Base-by-base conservation (phyloP, 2,113 vertebrate genomes). In the Ictalurus punctatus region DNA sequence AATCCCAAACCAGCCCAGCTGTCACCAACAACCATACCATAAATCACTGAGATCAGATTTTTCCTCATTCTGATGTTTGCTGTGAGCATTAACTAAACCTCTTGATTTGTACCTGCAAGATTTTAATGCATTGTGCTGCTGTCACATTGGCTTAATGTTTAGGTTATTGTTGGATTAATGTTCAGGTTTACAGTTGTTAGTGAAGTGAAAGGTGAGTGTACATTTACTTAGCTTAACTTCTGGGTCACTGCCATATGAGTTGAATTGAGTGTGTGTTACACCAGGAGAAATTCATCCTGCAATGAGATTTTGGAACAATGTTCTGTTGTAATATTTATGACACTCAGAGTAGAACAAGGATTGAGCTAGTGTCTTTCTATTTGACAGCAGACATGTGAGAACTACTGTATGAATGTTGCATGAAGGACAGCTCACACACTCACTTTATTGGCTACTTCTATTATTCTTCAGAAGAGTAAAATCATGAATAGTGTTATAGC, bases 371-470 rank as follows among this genome's bases (percentile, higher is more conserved):
- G 56, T 48, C 73, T 61, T 86, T 63, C 67, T 44, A 52, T 83
- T 69, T 59, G 80, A 83, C 87, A 63, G 79, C 78, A 52, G 23
- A 69, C 48, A 21, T 87, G 86, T 48, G 58, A 80, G 37, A 54
- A 61, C 16, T 19, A 30, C 67, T 30, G 69, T 30, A 76, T 83
- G 81, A 88, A 88, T 76, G 69, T 82, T 84, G 81, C 56, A 88
- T 84, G 69, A 74, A 88, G 80, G 65, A 84, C 34, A 30, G 54
- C 30, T 80, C 48, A 67, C 61, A 61, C 54, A 25, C 48, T 73
- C 73, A 67, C n/a, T 84, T 85, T 87, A 83, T 88, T 65, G 69
- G 17, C 89, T 65, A 44, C 34, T 85, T 34, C 40, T 34, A 81
- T 65, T 56, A 58, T 58, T 88, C 21, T 83, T 83, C 44, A 83